These are phyloP conservation scores for Bambusicola thoracicus DNA, from an alignment of 2,113 vertebrate genomes.

Conservation along the genomic window DNA sequence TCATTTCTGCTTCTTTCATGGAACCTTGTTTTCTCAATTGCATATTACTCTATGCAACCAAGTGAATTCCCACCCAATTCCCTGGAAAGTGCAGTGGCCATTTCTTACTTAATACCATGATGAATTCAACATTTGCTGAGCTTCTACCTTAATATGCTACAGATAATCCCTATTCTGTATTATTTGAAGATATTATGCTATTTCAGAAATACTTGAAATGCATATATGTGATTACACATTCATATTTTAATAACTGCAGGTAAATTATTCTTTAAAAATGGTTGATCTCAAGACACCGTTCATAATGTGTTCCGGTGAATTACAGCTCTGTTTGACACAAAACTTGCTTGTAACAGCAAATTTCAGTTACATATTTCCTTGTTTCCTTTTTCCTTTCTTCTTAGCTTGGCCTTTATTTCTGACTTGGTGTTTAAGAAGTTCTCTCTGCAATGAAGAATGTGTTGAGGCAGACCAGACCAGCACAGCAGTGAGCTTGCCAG, in stretches of 20 bases:
- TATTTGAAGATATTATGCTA: background rate
- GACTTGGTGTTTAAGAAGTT: background rate
- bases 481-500: background rate
- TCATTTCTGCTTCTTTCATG: background rate
- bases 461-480: background rate
- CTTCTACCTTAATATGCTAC: background rate
- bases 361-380: background rate
- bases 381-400: background rate
- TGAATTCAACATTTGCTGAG: background rate
- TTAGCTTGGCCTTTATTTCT: background rate
- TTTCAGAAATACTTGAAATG: background rate
- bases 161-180: background rate
- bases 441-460: background rate
- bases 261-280: background rate
- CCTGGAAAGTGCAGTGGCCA: background rate
- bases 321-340: background rate
- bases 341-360: background rate
- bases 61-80: background rate
- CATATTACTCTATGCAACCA: rapidly evolving
- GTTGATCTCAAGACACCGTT: background rate
- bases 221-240: background rate
- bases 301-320: background rate
- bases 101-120: background rate
- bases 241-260: background rate
- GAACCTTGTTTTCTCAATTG: background rate